These are phyloP conservation scores for Glyptemys insculpta DNA, from an alignment of 2,797 vertebrate genomes.

Conservation along the genomic window DNA sequence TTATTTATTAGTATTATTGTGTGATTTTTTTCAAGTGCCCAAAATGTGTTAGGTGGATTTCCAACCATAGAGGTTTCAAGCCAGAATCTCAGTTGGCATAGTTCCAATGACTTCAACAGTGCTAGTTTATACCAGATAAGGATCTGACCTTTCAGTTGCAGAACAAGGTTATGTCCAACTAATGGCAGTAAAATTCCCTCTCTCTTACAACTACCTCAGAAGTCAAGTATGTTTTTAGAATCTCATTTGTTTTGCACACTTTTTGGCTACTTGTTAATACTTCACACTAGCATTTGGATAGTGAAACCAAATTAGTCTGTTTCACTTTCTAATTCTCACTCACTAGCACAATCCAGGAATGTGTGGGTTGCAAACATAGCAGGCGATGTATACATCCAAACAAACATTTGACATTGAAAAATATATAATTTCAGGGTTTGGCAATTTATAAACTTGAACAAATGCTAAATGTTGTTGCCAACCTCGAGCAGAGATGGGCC, in stretches of 20 bases:
- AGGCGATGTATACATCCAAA: background rate
- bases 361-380: background rate
- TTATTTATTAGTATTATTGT: background rate
- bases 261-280: background rate
- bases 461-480: background rate
- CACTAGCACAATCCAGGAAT: background rate
- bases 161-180: accelerated
- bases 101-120: accelerated
- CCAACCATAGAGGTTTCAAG: background rate
- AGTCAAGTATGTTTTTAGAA: background rate
- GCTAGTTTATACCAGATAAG: background rate
- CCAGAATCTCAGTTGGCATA: background rate
- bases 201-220: background rate
- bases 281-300: background rate
- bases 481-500: background rate
- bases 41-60: background rate
- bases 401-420: background rate
- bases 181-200: background rate
- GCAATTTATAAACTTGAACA: background rate
- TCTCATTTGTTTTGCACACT: background rate
- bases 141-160: background rate
- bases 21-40: background rate
- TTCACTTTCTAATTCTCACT: background rate
- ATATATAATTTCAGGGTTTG: background rate
- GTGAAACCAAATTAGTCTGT: accelerated